phyloP scores from a whole-genome alignment of 2,797 vertebrate species.

The Remorina albescens region DNA sequence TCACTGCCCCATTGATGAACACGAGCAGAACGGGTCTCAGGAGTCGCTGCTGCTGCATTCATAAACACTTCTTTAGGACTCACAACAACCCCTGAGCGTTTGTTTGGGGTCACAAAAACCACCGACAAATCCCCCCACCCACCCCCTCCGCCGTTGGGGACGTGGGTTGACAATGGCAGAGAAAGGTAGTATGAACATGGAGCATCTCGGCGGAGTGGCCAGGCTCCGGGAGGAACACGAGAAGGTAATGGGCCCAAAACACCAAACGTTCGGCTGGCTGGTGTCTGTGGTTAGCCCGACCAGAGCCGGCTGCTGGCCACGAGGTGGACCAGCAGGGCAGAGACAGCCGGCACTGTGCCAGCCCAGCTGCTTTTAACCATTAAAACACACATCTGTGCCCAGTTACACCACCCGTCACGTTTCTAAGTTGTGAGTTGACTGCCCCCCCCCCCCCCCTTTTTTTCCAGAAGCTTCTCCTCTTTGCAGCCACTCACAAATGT shows the following conservation, averaged over 20 bases:
- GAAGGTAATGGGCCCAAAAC: constrained; percentile 87
- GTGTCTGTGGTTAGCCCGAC: constrained; percentile 23
- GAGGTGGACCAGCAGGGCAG: constrained; percentile 36
- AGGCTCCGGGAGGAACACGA: constrained; percentile 90
- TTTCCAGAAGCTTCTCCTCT: constrained; percentile 73
- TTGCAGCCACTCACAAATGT: constrained; percentile 44
- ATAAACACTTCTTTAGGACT: constrained; percentile 98
- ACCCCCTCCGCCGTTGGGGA: too few relatives aligned
- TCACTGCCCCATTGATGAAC: constrained; percentile 87
- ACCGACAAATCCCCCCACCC: constrained; percentile 14
- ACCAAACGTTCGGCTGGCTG: not conserved
- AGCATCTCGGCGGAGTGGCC: constrained; percentile 76
- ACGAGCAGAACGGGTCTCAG: constrained; percentile 80
- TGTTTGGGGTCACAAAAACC: constrained; percentile 60
- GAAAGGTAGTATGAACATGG: constrained; percentile 52
- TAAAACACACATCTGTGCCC: fast-evolving
- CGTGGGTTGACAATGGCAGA: constrained; percentile 78
- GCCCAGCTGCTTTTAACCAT: not conserved
- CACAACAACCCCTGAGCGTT: constrained; percentile 88
- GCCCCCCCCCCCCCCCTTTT: too few relatives aligned
- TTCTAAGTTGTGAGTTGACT: not conserved
- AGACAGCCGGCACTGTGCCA: too few relatives aligned
- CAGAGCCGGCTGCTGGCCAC: constrained; percentile 38
- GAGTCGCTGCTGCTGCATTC: constrained; percentile 88
- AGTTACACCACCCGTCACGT: fast-evolving